Evolutionary conservation across 1,140 invertebrate genomes (phyloP), one percentile per base, ranked within the genome.

Genomic region (Triops longicaudatus): DNA sequence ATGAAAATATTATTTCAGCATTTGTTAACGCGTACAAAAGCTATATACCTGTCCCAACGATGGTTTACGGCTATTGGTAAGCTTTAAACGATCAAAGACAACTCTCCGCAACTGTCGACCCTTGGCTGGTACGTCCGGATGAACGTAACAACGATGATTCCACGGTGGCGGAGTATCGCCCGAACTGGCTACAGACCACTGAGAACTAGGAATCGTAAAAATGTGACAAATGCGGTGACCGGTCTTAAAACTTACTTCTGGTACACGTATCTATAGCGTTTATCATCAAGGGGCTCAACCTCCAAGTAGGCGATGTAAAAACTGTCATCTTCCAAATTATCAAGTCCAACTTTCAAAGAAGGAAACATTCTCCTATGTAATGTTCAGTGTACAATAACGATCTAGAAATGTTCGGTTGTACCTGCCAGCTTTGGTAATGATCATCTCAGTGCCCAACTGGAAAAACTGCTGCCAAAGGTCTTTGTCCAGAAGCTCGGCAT

Each of bases 351-450:
- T 81, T 88, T 86, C 75, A 88, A 83, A 26, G 87, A 87, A 0
- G 88, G 88, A 81, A 88, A 88, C 86, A 89, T 88, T 76, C 88
- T 82, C 77, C 88, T 88, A 41, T 27, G 31, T 37, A 37, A 4
- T 37, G 31, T 43, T 75, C 3, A 14, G 22, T 28, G 7, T 43
- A 14, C 6, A 41, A 72, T 12, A 74, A 6, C 73, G 26, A 14
- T 31, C 9, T 6, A 10, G 14, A 5, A 22, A n/a, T 27, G 6
- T 27, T 27, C 26, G 9, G 14, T 85, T 89, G 87, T 86, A 98
- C 95, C 96, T 91, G 85, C 96, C 96, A 79, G 94, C 95, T 87
- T 98, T 98, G 17, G 96, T 98, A 84, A 98, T 98, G 85, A 98
- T 98, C 96, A 98, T 98, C 84, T 98, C 96, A 0, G 96, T 98